Base-by-base conservation (phyloP, 2,888 invertebrate species). In the Troilus luridus region DNA sequence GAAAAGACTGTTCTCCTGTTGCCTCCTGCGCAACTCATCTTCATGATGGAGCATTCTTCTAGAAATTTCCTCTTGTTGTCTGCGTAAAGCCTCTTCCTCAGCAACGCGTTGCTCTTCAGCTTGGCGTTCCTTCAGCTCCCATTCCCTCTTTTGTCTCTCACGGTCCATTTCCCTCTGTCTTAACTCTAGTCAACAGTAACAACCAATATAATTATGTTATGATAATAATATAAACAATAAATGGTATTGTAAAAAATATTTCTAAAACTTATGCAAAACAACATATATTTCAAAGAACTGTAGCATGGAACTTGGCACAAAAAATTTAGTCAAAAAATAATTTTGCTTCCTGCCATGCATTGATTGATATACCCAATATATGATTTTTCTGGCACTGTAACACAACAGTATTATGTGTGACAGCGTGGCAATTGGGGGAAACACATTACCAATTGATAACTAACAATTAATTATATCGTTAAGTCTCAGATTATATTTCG, bases 1-100 rank as follows among this genome's bases (percentile, higher is more conserved):
- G 93, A 98, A 98, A 92, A 98, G 95, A 93, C 96, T 97, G 94
- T 98, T 98, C 94, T 98, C 98, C 94, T 98, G 97, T 94, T 98
- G 98, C 27, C 98, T 95, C 93, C 98, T 96, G 90, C 97, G 96
- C 94, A 98, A 95, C 94, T 98, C 98, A 94, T 98, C 98, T 94
- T 98, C 97, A 94, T 97, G 97, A 90, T 96, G 95, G 90, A 93
- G 95, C 95, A 98, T 97, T 92, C 97, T 96, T 93, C 96, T 94
- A 93, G 97, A 95, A 95, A 98, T 96, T 94, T 97, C 97, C 94
- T 96, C 97, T 94, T 97, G 96, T 93, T 97, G 96, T 14, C 97
- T 96, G 93, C 96, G 95, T 94, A 96, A 95, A 93, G 95, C 95
- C 93, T 95, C 95, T 93, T 97, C 97, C 93, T 97, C 97, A 1